phyloP scores from a whole-genome alignment of 2,888 invertebrate genomes.

The Molanna angustata region DNA sequence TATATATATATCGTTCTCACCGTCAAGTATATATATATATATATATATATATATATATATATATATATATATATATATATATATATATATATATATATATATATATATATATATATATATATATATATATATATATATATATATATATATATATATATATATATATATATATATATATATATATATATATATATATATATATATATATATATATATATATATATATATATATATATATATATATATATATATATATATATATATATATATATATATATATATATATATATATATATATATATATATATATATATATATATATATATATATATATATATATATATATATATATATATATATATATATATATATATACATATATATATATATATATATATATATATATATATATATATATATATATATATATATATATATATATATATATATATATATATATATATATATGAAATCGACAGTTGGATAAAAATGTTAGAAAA shows the following conservation, averaged over 20 bases:
- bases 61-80: neutral
- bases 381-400: too few relatives aligned
- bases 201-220: neutral
- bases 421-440: too few relatives aligned
- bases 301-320: neutral
- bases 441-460: too few relatives aligned
- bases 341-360: neutral
- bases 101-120: neutral
- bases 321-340: neutral
- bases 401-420: too few relatives aligned
- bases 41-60: neutral
- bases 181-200: neutral
- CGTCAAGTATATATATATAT: neutral
- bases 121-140: neutral
- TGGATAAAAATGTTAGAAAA: too few relatives aligned
- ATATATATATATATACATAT: neutral
- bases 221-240: neutral
- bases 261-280: neutral
- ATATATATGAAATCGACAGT: too few relatives aligned
- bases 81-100: neutral
- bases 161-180: neutral
- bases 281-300: neutral
- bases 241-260: neutral
- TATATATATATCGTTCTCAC: too few relatives aligned
- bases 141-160: neutral